Percentiles rank a stretch among this genome's conserved stretches.
phyloP scores from a whole-genome alignment of 2,797 vertebrate genomes.

The Zalophus californianus region DNA sequence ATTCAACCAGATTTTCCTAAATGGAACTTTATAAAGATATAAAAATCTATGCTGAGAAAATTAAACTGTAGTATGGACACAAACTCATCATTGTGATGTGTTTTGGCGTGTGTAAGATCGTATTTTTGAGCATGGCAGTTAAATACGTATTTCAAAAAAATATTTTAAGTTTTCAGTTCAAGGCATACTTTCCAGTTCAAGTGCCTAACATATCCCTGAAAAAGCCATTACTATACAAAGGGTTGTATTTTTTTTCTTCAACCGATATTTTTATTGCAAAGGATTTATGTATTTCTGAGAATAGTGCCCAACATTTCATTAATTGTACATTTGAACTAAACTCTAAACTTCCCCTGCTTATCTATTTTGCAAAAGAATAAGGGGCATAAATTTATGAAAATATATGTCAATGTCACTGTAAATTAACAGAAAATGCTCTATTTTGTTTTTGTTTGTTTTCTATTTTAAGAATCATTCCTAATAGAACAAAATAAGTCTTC shows the following conservation, averaged over 20 bases:
- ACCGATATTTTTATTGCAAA: background rate
- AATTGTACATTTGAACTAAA: background rate
- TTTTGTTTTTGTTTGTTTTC: background rate
- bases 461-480: background rate
- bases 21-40: conserved; percentile 41
- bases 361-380: background rate
- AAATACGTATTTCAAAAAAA: conserved; percentile 58
- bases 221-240: background rate
- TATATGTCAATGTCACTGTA: background rate
- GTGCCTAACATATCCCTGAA: background rate
- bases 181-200: conserved; percentile 36
- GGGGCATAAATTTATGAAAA: background rate
- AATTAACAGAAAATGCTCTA: background rate
- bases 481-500: background rate
- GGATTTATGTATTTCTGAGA: background rate
- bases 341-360: background rate
- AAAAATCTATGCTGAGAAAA: conserved; percentile 65
- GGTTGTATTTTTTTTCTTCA: background rate
- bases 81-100: conserved; percentile 50
- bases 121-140: conserved; percentile 42
- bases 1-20: conserved; percentile 64
- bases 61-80: conserved; percentile 17
- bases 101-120: background rate
- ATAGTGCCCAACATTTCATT: background rate
- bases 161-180: conserved; percentile 26